Evolutionary conservation across 2,888 invertebrate species (phyloP).

Genomic region (Capitulum mitella): DNA sequence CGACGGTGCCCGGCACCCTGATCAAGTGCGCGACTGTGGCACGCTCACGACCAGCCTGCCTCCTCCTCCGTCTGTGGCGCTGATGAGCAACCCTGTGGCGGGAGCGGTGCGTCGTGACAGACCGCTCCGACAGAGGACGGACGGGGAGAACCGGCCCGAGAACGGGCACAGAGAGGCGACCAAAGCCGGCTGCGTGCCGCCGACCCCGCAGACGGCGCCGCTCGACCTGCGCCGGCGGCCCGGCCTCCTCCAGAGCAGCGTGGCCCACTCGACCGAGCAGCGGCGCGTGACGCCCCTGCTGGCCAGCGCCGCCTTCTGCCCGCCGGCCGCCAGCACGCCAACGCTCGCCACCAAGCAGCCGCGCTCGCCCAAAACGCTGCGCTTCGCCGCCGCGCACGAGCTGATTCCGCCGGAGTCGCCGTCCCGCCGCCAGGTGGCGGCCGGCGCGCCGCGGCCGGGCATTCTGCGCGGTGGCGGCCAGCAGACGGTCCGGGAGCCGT

Average conservation of each 20-base stretch:
- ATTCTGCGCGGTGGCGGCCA: neutral
- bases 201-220: neutral
- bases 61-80: too few relatives aligned
- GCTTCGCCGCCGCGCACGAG: slow-evolving; percentile 1
- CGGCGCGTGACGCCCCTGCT: neutral
- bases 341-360: neutral
- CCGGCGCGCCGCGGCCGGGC: neutral
- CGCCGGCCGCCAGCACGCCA: slow-evolving; percentile 14
- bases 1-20: neutral
- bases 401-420: neutral
- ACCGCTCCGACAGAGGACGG: too few relatives aligned
- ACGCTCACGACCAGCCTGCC: too few relatives aligned
- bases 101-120: too few relatives aligned
- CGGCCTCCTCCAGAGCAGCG: neutral
- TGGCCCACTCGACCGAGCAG: neutral
- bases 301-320: neutral
- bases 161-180: too few relatives aligned
- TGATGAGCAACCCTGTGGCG: too few relatives aligned
- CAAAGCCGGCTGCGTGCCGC: too few relatives aligned
- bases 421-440: slow-evolving; percentile 14
- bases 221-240: neutral
- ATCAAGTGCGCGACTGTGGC: too few relatives aligned
- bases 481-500: neutral
- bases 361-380: slow-evolving; percentile 11
- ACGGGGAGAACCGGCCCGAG: too few relatives aligned